Percentiles rank a stretch among this genome's conserved stretches.
Conservation (phyloP, 2,113 vertebrate genomes). For the Amphilophus citrinellus region DNA sequence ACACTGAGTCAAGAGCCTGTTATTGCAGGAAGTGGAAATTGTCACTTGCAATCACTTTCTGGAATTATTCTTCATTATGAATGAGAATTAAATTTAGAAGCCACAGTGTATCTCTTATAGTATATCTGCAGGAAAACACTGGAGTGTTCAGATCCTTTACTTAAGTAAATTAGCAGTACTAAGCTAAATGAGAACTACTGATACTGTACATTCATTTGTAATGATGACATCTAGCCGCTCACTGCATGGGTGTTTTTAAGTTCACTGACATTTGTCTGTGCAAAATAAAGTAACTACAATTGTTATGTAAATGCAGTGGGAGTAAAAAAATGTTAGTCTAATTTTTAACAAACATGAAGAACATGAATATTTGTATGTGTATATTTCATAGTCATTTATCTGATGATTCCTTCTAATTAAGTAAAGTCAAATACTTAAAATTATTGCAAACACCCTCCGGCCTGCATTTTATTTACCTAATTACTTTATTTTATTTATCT, state of each 20-base stretch:
- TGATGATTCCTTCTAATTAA: background rate
- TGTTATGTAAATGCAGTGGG: background rate
- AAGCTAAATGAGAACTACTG: constrained; percentile 5
- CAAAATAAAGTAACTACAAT: background rate
- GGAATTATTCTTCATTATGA: constrained; percentile 17
- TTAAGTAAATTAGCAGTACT: background rate
- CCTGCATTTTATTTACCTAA: background rate
- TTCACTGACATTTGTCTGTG: background rate
- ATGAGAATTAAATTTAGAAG: constrained; percentile 7
- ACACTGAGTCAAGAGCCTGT: background rate
- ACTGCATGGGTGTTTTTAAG: background rate
- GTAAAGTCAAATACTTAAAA: background rate
- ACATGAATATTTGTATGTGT: background rate
- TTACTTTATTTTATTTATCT: constrained; percentile 1
- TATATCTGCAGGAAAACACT: constrained; percentile 2
- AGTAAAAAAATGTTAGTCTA: background rate
- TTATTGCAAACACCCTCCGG: background rate
- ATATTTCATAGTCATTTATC: background rate
- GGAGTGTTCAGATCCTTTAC: background rate
- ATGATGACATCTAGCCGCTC: background rate
- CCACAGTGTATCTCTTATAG: background rate
- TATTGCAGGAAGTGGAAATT: constrained; percentile 9
- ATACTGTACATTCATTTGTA: background rate
- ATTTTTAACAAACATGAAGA: background rate
- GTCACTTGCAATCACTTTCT: constrained; percentile 12